phyloP scores from a whole-genome alignment of 2,888 invertebrate genomes.

The Rhagonycha fulva region DNA sequence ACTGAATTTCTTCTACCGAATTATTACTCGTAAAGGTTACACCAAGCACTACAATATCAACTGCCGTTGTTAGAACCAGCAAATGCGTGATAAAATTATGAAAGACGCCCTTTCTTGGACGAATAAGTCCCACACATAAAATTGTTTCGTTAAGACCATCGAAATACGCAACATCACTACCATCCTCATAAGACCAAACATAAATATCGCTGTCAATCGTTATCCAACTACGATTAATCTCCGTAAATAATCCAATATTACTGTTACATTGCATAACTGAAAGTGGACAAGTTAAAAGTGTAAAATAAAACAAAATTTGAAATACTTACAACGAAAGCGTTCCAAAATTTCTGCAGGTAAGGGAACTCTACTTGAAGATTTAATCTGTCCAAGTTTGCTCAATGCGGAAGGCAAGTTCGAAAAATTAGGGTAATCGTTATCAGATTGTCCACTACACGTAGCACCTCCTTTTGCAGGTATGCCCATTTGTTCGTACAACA shows the following conservation, averaged over 20 bases:
- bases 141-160: slow-evolving; percentile 95
- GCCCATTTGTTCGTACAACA: slow-evolving; percentile 70
- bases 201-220: slow-evolving; percentile 98
- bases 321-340: slow-evolving; percentile 92
- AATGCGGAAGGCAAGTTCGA: slow-evolving; percentile 69
- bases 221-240: slow-evolving; percentile 95
- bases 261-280: slow-evolving; percentile 94
- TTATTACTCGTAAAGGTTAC: slow-evolving; percentile 63
- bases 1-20: slow-evolving; percentile 77
- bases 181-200: slow-evolving; percentile 96
- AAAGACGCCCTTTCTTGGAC: slow-evolving; percentile 87
- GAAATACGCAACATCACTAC: slow-evolving; percentile 93
- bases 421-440: slow-evolving; percentile 87
- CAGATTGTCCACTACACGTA: slow-evolving; percentile 87
- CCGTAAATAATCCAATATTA: slow-evolving; percentile 96
- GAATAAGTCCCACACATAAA: slow-evolving; percentile 87
- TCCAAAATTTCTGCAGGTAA: slow-evolving; percentile 93
- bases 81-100: slow-evolving; percentile 89
- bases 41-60: slow-evolving; percentile 90
- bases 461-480: slow-evolving; percentile 68
- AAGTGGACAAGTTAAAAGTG: slow-evolving; percentile 33
- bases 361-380: slow-evolving; percentile 81
- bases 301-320: not conserved
- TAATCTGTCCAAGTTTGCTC: slow-evolving; percentile 76
- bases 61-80: slow-evolving; percentile 89